Percentiles rank a stretch among this genome's conserved stretches.
Conservation (phyloP, 2,797 vertebrate species). For the Telmatherina bonti region DNA sequence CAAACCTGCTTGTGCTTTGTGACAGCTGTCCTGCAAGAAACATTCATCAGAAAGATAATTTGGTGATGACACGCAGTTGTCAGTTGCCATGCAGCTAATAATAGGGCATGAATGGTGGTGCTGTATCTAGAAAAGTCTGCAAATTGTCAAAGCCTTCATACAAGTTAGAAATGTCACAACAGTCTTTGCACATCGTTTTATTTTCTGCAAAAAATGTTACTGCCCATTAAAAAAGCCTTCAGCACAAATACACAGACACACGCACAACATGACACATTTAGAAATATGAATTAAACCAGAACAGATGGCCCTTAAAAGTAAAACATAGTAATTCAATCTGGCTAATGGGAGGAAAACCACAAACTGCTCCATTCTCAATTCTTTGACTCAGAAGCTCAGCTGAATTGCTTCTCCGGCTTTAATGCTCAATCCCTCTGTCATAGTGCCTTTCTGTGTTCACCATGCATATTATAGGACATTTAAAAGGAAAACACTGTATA, state of each 20-base stretch:
- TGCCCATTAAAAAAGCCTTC: conserved; percentile 65
- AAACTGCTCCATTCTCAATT: conserved; percentile 82
- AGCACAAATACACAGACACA: conserved; percentile 39
- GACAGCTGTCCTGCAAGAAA: conserved; percentile 40
- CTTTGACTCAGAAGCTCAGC: conserved; percentile 74
- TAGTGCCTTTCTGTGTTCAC: conserved; percentile 82
- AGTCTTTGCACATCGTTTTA: conserved; percentile 67
- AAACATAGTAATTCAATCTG: conserved; percentile 85
- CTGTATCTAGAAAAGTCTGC: conserved; percentile 43
- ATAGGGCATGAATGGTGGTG: conserved; percentile 5
- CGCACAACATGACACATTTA: conserved; percentile 74
- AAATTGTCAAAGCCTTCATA: conserved; percentile 51
- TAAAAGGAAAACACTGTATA: conserved; percentile 85
- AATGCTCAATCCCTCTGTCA: conserved; percentile 77
- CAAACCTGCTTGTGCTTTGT: conserved; percentile 4
- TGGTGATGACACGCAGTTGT: conserved; percentile 35
- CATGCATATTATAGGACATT: conserved; percentile 85
- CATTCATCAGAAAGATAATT: conserved; percentile 33
- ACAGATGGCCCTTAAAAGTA: conserved; percentile 85
- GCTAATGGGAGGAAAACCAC: conserved; percentile 84
- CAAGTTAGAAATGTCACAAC: conserved; percentile 65
- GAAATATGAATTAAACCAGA: conserved; percentile 83
- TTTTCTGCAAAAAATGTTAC: conserved; percentile 59
- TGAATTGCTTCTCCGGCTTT: conserved; percentile 81
- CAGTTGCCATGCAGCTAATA: conserved; percentile 22